Percentiles rank a stretch among this genome's conserved stretches.
phyloP scores from a whole-genome alignment of 2,797 vertebrate species.

The Melanotaenia trifasciata region DNA sequence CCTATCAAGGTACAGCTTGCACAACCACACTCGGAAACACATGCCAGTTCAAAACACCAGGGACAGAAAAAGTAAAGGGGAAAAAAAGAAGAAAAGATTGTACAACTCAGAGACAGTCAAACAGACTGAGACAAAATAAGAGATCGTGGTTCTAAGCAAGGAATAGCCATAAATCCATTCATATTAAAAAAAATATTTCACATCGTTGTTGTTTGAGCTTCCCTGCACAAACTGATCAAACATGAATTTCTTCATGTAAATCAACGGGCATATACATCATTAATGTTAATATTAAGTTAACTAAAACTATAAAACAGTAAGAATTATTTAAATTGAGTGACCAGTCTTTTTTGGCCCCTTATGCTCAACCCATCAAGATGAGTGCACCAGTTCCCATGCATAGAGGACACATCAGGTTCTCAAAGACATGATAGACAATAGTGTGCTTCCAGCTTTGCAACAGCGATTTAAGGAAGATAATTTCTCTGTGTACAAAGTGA shows the following conservation, averaged over 20 bases:
- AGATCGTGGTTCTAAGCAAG: not conserved
- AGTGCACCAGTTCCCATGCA: not conserved
- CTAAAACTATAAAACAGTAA: too few species aligned
- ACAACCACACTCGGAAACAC: constrained; percentile 73
- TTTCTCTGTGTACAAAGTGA: not conserved
- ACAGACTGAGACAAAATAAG: constrained; percentile 2
- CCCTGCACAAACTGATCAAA: not conserved
- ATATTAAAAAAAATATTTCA: constrained; percentile 8
- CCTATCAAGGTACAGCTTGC: constrained; percentile 80
- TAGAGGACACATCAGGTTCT: too few species aligned
- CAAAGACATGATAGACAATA: constrained; percentile 1
- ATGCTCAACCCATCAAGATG: not conserved
- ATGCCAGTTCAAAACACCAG: constrained; percentile 64
- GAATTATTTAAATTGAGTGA: not conserved
- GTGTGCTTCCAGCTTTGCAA: not conserved
- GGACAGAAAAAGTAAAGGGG: constrained; percentile 24
- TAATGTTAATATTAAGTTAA: not conserved
- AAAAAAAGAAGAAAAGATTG: constrained; percentile 15
- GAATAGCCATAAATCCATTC: not conserved
- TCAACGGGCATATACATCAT: not conserved
- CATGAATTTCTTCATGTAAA: not conserved
- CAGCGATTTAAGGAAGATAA: not conserved
- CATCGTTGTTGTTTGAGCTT: constrained; percentile 7
- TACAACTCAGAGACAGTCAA: constrained; percentile 9
- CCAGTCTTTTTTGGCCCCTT: not conserved